A percentile compares a stretch with the other conserved stretches of the same genome.
Conservation (phyloP, 2,797 vertebrate genomes). For the Staurois parvus region DNA sequence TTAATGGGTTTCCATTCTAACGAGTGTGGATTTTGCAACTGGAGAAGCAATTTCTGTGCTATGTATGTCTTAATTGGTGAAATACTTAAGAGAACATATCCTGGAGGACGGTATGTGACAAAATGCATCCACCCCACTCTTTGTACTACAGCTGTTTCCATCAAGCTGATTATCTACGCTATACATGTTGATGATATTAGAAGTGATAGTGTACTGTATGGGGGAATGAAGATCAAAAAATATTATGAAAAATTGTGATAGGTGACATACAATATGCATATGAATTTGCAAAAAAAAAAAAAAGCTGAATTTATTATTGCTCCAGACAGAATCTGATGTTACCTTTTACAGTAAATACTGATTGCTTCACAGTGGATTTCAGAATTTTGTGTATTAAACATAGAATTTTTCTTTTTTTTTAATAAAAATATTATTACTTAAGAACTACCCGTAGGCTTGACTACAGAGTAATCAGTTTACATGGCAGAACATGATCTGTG, state of each 20-base stretch:
- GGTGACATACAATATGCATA: too few species aligned
- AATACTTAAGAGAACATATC: constrained; percentile 12
- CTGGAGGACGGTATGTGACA: constrained; percentile 7
- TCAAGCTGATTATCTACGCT: neutral
- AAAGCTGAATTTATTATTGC: neutral
- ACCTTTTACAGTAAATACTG: too few species aligned
- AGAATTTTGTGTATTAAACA: too few species aligned
- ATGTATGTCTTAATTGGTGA: constrained; percentile 38
- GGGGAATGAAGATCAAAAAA: neutral
- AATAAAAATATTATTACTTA: too few species aligned
- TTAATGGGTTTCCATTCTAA: constrained; percentile 58
- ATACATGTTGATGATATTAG: neutral
- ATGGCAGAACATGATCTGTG: too few species aligned
- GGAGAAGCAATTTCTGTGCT: constrained; percentile 43
- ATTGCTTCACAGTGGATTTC: too few species aligned
- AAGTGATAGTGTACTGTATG: neutral
- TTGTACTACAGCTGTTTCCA: neutral
- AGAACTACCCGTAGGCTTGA: too few species aligned
- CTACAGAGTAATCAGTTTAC: too few species aligned
- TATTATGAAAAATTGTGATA: neutral
- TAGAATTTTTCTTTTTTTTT: too few species aligned
- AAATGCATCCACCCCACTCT: neutral
- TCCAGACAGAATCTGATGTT: neutral
- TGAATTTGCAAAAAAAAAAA: too few species aligned
- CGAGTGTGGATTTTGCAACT: constrained; percentile 41